Evolutionary conservation across 2,113 vertebrate genomes (phyloP).

Genomic region (Cygnus atratus): DNA sequence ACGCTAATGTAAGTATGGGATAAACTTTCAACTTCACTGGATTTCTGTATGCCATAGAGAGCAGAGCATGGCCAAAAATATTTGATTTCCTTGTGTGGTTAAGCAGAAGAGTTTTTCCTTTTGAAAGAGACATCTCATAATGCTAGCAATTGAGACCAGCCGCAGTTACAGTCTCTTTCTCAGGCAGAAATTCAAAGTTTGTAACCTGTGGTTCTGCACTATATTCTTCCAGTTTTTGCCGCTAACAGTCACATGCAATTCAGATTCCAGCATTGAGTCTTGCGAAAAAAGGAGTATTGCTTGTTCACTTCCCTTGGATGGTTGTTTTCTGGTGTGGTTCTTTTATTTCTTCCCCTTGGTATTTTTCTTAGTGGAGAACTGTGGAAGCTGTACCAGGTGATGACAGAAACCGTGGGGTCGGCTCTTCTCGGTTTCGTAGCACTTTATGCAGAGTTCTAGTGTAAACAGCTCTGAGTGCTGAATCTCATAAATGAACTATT

Average conservation of each 20-base stretch:
- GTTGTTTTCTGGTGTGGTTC: background rate
- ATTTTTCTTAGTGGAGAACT: background rate
- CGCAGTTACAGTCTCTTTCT: background rate
- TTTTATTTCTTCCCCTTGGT: accelerated
- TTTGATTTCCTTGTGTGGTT: background rate
- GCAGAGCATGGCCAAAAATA: background rate
- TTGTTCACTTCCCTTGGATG: background rate
- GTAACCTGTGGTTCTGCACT: background rate
- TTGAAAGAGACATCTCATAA: background rate
- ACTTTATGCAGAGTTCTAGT: background rate
- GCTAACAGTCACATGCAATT: slow-evolving; percentile 20
- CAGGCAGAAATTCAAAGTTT: background rate
- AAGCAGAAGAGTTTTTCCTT: background rate
- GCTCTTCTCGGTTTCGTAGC: background rate
- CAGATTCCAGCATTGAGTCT: slow-evolving; percentile 25
- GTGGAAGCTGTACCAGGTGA: background rate
- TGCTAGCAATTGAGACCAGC: background rate
- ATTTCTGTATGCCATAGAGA: background rate
- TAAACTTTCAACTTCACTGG: background rate
- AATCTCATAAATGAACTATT: background rate
- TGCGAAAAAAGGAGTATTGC: background rate
- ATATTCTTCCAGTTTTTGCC: background rate
- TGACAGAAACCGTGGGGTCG: background rate
- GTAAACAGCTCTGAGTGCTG: background rate
- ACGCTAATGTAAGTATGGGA: background rate